Base-by-base conservation (phyloP, 2,888 invertebrate genomes). In the Agrochola circellaris region DNA sequence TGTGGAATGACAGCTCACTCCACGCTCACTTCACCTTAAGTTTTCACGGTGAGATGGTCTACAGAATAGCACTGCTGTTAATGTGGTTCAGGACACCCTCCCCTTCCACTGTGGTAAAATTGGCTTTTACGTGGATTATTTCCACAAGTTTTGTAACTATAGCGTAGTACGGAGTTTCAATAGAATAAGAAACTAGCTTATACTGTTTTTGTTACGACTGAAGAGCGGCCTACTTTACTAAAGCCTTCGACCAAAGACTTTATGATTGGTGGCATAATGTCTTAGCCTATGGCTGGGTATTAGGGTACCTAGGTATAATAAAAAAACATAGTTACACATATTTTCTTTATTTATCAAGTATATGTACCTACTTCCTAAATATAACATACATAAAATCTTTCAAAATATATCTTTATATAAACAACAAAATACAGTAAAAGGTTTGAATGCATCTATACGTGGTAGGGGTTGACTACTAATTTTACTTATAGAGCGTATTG, bases 371-470 rank as follows among this genome's bases (percentile, higher is more conserved):
- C 42, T 73, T 77, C 56, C 56, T 85, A 82, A 67, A 51, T 65
- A 65, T 77, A 85, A 85, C 87, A 83, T 82, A 79, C 81, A 85
- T 79, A 81, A 87, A 85, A 70, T 78, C 69, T 85, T 75, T 54
- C 54, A 79, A 83, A 86, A 84, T 71, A 56, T 72, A 75, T 72
- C 13, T 71, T 70, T 74, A 68, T 68, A 68, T 56, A 73, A 79
- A 76, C 72, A 86, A 86, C 75, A 76, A 79, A 73, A 80, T 75
- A 73, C 62, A 71, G 20, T 51, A 45, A 67, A 74, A 58, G 8
- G 45, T 54, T 65, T 51, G 60, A 68, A 81, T 75, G 56, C n/a
- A 51, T 60, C 54, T 76, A 34, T 34, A 51, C 5, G 15, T 26
- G 15, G 17, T 62, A 58, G 17, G 17, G n/a, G 13, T 67, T 76